Evolutionary conservation across 2,888 invertebrate species (phyloP).

Genomic region (Pilophorus perplexus): DNA sequence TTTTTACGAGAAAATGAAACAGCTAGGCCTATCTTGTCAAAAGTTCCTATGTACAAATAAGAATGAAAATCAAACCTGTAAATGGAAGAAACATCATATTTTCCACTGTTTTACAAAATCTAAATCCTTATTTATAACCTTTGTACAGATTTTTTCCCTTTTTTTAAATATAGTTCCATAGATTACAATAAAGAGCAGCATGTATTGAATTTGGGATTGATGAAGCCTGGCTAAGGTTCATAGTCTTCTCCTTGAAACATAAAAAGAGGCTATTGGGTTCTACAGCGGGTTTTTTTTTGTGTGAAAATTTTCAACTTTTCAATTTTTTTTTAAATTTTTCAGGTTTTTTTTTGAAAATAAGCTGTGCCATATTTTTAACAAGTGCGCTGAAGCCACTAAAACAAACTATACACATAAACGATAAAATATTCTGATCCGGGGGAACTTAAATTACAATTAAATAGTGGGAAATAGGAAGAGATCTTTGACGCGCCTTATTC

Average conservation of each 20-base stretch:
- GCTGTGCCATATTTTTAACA: slow-evolving; percentile 30
- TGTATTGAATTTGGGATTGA: slow-evolving; percentile 30
- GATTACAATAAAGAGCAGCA: slow-evolving; percentile 41
- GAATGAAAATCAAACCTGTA: slow-evolving; percentile 16
- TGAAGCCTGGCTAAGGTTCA: slow-evolving; percentile 43
- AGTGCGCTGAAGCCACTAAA: slow-evolving; percentile 24
- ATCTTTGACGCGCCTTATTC: slow-evolving; percentile 9
- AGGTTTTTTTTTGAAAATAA: slow-evolving; percentile 25
- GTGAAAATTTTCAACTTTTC: too few relatives aligned
- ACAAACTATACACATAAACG: too few relatives aligned
- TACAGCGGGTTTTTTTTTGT: too few relatives aligned
- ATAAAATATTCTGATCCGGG: too few relatives aligned
- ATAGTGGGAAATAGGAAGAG: background rate
- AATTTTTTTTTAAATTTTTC: too few relatives aligned
- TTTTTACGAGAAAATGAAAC: slow-evolving; percentile 40
- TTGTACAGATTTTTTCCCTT: slow-evolving; percentile 42
- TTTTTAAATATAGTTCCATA: slow-evolving; percentile 25
- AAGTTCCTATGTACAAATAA: slow-evolving; percentile 43
- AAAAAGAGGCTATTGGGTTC: background rate
- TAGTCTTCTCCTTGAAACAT: background rate
- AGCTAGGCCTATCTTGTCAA: slow-evolving; percentile 44
- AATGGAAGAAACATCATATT: slow-evolving; percentile 42
- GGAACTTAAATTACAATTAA: too few relatives aligned
- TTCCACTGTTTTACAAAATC: slow-evolving; percentile 44
- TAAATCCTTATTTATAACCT: slow-evolving; percentile 45